Base-by-base conservation (phyloP, 2,888 invertebrate species). In the Andrena chrysosceles region DNA sequence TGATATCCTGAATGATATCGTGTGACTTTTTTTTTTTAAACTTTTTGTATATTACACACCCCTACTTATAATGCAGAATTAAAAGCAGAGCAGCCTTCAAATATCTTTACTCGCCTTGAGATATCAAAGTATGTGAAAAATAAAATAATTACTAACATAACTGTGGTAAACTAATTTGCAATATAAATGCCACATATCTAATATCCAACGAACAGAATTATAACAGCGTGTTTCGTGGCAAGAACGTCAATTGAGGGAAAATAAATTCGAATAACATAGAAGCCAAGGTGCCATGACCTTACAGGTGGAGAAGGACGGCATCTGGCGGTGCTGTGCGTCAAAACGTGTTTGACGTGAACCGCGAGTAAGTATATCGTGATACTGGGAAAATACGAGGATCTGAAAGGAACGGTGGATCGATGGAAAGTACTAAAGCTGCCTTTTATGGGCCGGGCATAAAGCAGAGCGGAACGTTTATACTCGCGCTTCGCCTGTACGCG, bases 381-480 rank as follows among this genome's bases (percentile, higher is more conserved):
- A 69, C 72, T 69, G 31, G 72, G 77, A 80, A 83, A 73, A 73
- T 73, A 70, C 74, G 75, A 68, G 66, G 80, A 87, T 82, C 79
- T 81, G 81, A 82, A 86, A 85, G 68, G 59, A 73, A 77, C 48
- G 73, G 73, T 52, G 74, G 69, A 80, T 87, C 88, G 88, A 85
- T 86, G 73, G 68, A 68, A 81, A 63, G 86, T 81, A 85, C 48
- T 84, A 82, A 84, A 88, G 75, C 82, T 66, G 49, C 49, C 76
- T 81, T 88, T 83, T 87, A 81, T 84, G 77, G 79, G 49, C 68
- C 77, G 48, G 63, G 70, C 79, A 87, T 87, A 87, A 87, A 86
- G 85, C 83, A 77, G 67, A 79, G 79, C 77, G 70, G 75, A 82
- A 82, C 84, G 84, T 82, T 87, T 81, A 83, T 79, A 82, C 74